Base-by-base conservation (phyloP, 2,113 vertebrate genomes). In the Fregata magnificens region DNA sequence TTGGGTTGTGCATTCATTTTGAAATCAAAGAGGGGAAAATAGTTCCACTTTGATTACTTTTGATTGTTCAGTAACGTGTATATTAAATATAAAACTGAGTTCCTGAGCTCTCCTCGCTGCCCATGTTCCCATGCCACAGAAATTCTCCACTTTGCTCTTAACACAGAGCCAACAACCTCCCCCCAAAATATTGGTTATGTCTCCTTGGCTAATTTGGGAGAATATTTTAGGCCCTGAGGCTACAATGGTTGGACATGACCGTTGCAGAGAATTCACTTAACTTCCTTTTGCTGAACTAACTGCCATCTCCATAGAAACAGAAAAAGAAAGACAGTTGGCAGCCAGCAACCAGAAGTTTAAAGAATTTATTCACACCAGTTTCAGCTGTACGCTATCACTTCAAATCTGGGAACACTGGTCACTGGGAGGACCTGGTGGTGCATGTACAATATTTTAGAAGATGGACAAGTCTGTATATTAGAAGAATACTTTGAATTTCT, bases 281-380 rank as follows among this genome's bases (percentile, higher is more conserved):
- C 78, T 96, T 96, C 93, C 92, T 96, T 97, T 97, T 85, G 47
- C 82, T 88, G 93, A 97, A 83, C 81, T 95, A 96, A 91, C 82
- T 91, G 86, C 22, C 31, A 96, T 98, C 79, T 97, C 96, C 96
- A 96, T 94, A 97, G 97, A 97, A 98, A 97, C 95, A 95, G 86
- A 86, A 97, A 94, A 95, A 97, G 91, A 97, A 95, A 97, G 77
- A 90, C 85, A 84, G 94, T 95, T 97, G 95, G 94, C 95, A 98
- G 88, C 44, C 72, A 93, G 96, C 66, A 97, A 95, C 76, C 89
- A 96, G 92, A 96, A 97, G 85, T 97, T 96, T 95, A 87, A 95
- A 86, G 89, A 90, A 93, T 94, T 94, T 88, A 93, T 90, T 95
- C 85, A 95, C 77, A 90, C 82, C 70, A 96, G 25, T 96, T 97